Evolutionary conservation across 2,888 invertebrate genomes (phyloP), one percentile per base, ranked within the genome.

Genomic region (Drosophila helvetica): DNA sequence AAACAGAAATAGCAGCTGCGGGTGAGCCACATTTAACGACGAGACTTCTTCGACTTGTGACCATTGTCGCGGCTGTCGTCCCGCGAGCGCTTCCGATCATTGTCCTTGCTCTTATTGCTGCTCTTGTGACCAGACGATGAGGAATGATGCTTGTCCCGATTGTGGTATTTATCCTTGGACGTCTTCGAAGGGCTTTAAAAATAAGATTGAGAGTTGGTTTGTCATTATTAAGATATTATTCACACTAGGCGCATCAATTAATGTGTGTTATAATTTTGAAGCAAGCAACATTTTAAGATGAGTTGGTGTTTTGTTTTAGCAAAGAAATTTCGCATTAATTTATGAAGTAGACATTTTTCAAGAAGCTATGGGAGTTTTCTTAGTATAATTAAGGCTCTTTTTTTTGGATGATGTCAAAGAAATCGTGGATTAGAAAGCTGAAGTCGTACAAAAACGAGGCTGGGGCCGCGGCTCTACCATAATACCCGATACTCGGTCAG

Each of bases 21-120:
- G 7, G 15, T 38, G 25, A 17, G n/a, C 2, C 10, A 33, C 18
- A 12, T 15, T 85, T 86, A 92, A 69, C 78, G 92, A 53, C 93
- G 96, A 33, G 95, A 93, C 92, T 94, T 96, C 91, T 96, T 96
- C 57, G 95, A 93, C 73, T 94, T 94, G 89, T 93, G 93, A 77
- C 93, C 93, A 81, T 92, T 93, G 50, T 96, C 96, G 55, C 94
- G 93, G 89, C 96, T 96, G 78, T 95, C 96, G 68, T 96, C 96
- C 25, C 96, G 94, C 45, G 95, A 94, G 48, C 97, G 94, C 91
- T 97, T 97, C 66, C 92, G 91, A 81, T 92, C 91, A 93, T 61
- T 94, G 92, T 88, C 94, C 93, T 92, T 90, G 72, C 91, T 92
- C 78, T 90, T 92, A 80, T 81, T 88, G 74, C 92, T 92, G 77